Evolutionary conservation across 2,888 invertebrate genomes (phyloP).

Genomic region (Torymus texanus): DNA sequence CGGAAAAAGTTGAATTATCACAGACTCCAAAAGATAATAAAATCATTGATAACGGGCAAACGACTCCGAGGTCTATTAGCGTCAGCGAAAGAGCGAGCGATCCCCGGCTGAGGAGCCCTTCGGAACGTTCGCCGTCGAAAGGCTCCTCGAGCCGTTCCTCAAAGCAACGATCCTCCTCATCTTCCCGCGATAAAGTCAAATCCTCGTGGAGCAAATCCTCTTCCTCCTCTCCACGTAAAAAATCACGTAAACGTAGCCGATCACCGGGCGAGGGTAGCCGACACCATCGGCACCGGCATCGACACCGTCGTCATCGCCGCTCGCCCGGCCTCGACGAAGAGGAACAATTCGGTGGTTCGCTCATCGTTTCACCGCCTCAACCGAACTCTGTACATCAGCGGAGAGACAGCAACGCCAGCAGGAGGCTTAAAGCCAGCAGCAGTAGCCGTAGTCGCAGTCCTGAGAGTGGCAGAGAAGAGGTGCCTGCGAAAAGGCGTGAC

Average conservation of each 20-base stretch:
- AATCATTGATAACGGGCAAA: constrained; percentile 48
- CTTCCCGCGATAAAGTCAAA: constrained; percentile 64
- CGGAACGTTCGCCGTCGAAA: constrained; percentile 46
- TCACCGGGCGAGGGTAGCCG: constrained; percentile 66
- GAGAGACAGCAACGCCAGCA: constrained; percentile 25
- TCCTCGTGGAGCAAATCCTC: constrained; percentile 68
- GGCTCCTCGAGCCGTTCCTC: constrained; percentile 40
- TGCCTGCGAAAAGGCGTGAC: constrained; percentile 62
- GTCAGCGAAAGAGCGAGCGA: constrained; percentile 47
- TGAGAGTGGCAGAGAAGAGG: constrained; percentile 19
- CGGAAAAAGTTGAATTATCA: constrained; percentile 44
- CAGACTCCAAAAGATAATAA: constrained; percentile 49
- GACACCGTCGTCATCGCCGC: constrained; percentile 30
- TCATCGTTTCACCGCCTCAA: constrained; percentile 73
- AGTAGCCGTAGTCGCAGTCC: constrained; percentile 40
- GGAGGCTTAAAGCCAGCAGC: background rate
- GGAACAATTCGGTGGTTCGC: constrained; percentile 71
- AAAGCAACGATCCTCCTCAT: constrained; percentile 30
- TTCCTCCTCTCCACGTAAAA: constrained; percentile 65
- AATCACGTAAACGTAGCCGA: constrained; percentile 48
- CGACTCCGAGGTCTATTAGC: constrained; percentile 51
- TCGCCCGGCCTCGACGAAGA: constrained; percentile 69
- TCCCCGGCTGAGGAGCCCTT: constrained; percentile 47
- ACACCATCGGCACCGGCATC: constrained; percentile 9
- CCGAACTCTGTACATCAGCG: constrained; percentile 55